Evolutionary conservation across 1,140 invertebrate species (phyloP).

Genomic region (Bathynomus jamesi): DNA sequence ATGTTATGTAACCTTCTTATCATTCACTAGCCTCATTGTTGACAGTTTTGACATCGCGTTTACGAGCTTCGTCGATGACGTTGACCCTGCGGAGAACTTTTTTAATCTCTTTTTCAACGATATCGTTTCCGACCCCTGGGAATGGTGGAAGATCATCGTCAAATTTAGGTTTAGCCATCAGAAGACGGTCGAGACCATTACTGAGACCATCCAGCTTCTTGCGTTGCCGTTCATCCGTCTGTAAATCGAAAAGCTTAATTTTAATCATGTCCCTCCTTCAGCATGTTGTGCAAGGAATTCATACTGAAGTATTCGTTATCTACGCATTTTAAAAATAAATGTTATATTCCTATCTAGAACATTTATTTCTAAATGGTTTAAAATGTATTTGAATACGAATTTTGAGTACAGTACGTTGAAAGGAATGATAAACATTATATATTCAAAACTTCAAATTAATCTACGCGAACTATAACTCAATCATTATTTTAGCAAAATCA

Average conservation of each 20-base stretch:
- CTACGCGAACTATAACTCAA: no score
- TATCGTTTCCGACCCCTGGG: neutral
- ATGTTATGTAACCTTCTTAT: no score
- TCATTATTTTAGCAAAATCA: no score
- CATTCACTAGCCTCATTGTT: slow-evolving; percentile 17
- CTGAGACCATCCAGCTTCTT: slow-evolving; percentile 22
- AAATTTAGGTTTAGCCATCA: neutral
- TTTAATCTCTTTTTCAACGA: slow-evolving; percentile 19
- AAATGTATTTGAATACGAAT: neutral
- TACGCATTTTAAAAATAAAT: no score
- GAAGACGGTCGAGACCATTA: slow-evolving; percentile 20
- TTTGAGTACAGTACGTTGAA: no score
- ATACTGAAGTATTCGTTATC: no score
- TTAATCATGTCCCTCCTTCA: no score
- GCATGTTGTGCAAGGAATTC: no score
- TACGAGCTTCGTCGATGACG: slow-evolving; percentile 11
- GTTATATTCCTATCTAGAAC: neutral
- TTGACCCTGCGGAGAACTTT: slow-evolving; percentile 26
- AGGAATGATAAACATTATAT: no score
- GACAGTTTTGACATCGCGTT: slow-evolving; percentile 12
- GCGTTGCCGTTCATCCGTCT: slow-evolving; percentile 31
- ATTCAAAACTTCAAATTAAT: no score
- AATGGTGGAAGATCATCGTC: neutral
- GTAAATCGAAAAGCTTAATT: no score
- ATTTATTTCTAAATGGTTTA: neutral